These are phyloP conservation scores for Linnaemya tessellans DNA, from an alignment of 2,888 invertebrate genomes.

Conservation along the genomic window DNA sequence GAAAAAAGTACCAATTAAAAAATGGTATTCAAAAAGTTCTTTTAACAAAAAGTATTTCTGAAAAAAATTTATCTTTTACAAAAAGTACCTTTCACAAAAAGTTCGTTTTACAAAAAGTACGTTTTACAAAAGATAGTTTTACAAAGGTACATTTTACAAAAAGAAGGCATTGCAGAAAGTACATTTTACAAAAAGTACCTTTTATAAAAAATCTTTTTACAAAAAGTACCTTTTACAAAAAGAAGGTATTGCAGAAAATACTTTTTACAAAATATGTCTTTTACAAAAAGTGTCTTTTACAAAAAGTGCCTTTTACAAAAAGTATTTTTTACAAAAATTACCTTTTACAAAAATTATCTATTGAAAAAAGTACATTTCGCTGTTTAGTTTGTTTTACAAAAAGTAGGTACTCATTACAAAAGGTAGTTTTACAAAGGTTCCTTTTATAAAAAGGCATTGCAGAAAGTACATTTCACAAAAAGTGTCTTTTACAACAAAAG, in stretches of 20 bases:
- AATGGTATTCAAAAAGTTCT: background rate
- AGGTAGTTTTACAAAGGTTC: background rate
- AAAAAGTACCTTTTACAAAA: too few relatives aligned
- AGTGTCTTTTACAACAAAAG: too few relatives aligned
- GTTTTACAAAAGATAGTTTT: background rate
- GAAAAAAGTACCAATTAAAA: background rate
- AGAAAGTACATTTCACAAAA: background rate
- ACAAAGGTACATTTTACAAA: too few relatives aligned
- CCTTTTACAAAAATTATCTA: too few relatives aligned
- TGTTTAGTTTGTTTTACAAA: too few relatives aligned
- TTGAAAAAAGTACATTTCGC: background rate
- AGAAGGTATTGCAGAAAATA: too few relatives aligned
- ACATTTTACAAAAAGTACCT: too few relatives aligned
- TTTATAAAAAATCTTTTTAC: too few relatives aligned
- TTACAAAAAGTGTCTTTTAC: background rate
- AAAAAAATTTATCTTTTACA: background rate
- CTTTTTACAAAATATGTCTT: background rate
- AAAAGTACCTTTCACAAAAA: background rate
- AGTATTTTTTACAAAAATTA: background rate
- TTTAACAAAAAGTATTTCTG: background rate
- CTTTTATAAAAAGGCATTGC: background rate
- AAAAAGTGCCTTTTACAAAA: background rate
- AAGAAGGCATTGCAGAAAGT: too few relatives aligned
- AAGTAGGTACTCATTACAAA: too few relatives aligned
- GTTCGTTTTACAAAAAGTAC: background rate